Conservation (phyloP, 2,113 vertebrate species). For the Rhabdornis inornatus region DNA sequence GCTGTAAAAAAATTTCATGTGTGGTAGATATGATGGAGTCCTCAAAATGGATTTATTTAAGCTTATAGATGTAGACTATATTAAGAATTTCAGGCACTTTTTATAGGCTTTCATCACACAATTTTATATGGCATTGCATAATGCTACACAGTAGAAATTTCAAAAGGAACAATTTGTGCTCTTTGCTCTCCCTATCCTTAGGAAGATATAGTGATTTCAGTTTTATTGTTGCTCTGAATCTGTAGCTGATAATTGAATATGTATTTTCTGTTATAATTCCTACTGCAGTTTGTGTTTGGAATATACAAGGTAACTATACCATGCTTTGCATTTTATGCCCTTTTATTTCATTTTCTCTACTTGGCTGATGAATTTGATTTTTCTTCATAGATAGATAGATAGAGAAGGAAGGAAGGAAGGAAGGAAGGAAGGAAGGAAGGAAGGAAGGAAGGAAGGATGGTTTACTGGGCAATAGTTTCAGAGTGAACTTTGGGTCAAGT, state of each 20-base stretch:
- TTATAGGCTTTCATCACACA: neutral
- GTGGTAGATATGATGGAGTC: slow-evolving; percentile 4
- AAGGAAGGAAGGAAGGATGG: too few relatives aligned
- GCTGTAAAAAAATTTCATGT: neutral
- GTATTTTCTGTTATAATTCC: slow-evolving; percentile 34
- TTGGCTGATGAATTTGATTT: neutral
- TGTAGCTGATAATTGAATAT: slow-evolving; percentile 25
- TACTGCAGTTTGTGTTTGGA: neutral
- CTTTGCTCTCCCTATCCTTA: neutral
- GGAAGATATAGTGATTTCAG: neutral
- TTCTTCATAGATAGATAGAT: neutral
- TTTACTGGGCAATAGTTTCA: neutral
- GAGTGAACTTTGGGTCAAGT: neutral
- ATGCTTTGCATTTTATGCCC: neutral
- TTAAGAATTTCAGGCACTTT: slow-evolving; percentile 5
- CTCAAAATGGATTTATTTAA: slow-evolving; percentile 16
- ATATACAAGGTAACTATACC: neutral
- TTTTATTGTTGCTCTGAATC: slow-evolving; percentile 29
- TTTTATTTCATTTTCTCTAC: neutral
- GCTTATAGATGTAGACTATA: neutral
- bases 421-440: too few relatives aligned
- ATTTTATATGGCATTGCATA: neutral
- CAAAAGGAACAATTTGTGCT: neutral
- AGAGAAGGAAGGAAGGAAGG: neutral
- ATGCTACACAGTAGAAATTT: slow-evolving; percentile 10